Base-by-base conservation (phyloP, 2,113 vertebrate genomes). In the Anarrhichthys ocellatus region DNA sequence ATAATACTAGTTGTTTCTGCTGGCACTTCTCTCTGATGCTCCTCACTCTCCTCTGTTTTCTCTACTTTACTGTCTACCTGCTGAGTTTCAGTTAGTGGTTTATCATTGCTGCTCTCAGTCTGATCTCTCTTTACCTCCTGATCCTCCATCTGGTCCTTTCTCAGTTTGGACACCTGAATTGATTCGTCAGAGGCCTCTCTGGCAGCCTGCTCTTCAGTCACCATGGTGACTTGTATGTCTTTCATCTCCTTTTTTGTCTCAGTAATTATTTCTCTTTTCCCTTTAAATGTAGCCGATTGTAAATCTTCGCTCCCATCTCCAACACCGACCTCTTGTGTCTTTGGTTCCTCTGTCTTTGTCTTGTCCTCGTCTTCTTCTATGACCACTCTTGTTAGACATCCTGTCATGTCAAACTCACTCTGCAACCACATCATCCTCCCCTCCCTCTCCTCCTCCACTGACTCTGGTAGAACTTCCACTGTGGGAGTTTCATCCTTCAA, bases 401-500 rank as follows among this genome's bases (percentile, higher is more conserved):
- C 95, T 8, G 94, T 94, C 80, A 93, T 91, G 59, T 95, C 94
- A 91, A 96, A 96, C 68, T 90, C 83, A 80, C 4, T 94, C 82
- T 93, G 93, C 0, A 90, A 80, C 94, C 95, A 95, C 58, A 95
- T 81, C 76, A 87, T 91, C 84, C 88, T 87, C 54, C 89, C 78
- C 24, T 62, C 86, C 34, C 78, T 52, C 29, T 72, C 24, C 1
- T 80, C 87, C 73, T 95, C 87, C 15, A 84, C 84, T 1, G 87
- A 84, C 67, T 92, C 87, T 54, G 83, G 69, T 59, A 86, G 83
- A 73, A 64, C 64, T 44, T 91, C 86, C 76, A 89, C 92, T 17
- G 52, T 85, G 46, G 94, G 95, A 82, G 94, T 96, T 83, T 98
- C 97, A 91, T 99, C 97, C 93, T 96, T 98, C 83, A 98, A 95